Evolutionary conservation across 2,113 vertebrate genomes (phyloP), one percentile per base, ranked within the genome.

Genomic region (Zosterops lateralis): DNA sequence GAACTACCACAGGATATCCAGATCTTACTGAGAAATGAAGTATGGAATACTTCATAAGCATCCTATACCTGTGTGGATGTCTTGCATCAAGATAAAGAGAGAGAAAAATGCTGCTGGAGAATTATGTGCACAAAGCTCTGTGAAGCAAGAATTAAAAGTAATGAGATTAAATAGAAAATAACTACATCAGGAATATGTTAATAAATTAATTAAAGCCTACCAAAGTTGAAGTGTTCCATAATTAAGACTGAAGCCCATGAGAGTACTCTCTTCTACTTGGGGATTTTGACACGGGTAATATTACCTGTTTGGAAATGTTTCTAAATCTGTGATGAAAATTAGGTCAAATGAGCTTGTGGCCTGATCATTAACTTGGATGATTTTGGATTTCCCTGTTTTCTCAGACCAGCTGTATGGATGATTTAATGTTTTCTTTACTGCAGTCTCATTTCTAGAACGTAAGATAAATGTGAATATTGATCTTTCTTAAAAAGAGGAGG

Each of bases 161-260:
- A 93, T 80, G 92, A 92, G 81, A 96, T 96, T 95, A 96, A 89
- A 76, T 22, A 85, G 88, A 96, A 97, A 97, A 96, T 96, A 97
- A 93, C 76, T 95, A 92, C 87, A 94, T 95, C 91, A 88, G 78
- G 93, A 95, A 93, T 90, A 81, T 94, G 87, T 89, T 95, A 96
- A 68, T 94, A 85, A 95, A 91, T 96, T 97, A 96, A 97, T 96
- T 97, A 97, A 97, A 95, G 74, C 80, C 70, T 87, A 60, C 75
- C 92, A 51, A 93, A 95, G 87, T 75, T 96, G 93, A 93, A 92
- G 77, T 96, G 26, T 91, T 97, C 75, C 85, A 48, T 68, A 95
- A 83, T 91, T 95, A 91, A 95, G 67, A 77, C 22, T 66, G 65
- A 96, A 93, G 70, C 34, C 26, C 57, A 42, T 75, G 54, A 67